Evolutionary conservation across 1,140 invertebrate genomes (phyloP).

Genomic region (Dreissena rostriformis): DNA sequence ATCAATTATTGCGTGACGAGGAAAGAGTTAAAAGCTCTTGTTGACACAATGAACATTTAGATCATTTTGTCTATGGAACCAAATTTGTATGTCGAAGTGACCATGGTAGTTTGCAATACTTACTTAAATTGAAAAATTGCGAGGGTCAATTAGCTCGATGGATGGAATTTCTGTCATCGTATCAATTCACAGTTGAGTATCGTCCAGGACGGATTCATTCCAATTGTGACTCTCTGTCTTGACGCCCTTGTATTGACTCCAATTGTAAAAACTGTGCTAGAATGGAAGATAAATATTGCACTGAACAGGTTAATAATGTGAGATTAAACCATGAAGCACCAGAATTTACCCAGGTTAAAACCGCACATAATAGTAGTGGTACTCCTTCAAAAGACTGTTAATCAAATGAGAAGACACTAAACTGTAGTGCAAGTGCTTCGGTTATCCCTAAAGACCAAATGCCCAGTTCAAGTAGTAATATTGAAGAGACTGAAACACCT

Average conservation of each 20-base stretch:
- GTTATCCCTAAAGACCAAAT: too few species aligned
- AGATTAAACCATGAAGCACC: background rate
- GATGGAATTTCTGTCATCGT: background rate
- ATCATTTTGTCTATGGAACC: background rate
- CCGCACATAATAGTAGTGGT: background rate
- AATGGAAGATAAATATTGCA: background rate
- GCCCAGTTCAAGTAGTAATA: too few species aligned
- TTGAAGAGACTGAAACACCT: too few species aligned
- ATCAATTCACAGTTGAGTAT: constrained; percentile 22
- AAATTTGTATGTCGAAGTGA: background rate
- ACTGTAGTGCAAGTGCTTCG: too few species aligned
- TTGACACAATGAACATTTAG: background rate
- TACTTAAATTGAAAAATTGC: constrained; percentile 1
- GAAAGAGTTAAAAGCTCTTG: constrained; percentile 53
- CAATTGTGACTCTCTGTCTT: constrained; percentile 55
- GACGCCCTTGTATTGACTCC: constrained; percentile 14
- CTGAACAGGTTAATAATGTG: too few species aligned
- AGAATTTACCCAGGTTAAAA: background rate
- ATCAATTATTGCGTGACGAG: background rate
- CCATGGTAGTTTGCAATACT: constrained; percentile 4
- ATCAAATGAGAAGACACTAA: background rate
- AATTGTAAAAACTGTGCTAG: background rate
- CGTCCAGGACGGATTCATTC: constrained; percentile 42
- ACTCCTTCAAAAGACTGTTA: background rate
- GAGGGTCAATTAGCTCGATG: background rate